Evolutionary conservation across 2,888 invertebrate genomes (phyloP).

Genomic region (Cinara cedri): DNA sequence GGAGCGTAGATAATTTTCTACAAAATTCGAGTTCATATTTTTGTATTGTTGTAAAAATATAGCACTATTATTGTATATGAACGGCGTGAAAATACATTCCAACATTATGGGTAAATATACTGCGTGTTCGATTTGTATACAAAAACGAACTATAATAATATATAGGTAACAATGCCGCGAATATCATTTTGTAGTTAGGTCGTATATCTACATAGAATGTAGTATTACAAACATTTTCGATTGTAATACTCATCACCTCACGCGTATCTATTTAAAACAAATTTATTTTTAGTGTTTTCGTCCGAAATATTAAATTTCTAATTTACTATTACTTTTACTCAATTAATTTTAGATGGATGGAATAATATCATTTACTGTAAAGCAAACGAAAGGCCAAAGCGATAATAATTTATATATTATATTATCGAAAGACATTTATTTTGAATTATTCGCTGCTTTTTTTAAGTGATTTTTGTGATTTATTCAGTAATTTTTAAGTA

Average conservation of each 20-base stretch:
- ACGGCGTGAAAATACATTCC: conserved; percentile 39
- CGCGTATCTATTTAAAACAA: not conserved
- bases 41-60: conserved; percentile 11
- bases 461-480: no score
- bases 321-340: no score
- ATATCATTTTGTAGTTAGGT: not conserved
- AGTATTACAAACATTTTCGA: not conserved
- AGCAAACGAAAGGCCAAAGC: no score
- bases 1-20: conserved; percentile 39
- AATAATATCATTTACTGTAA: no score
- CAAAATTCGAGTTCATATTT: conserved; percentile 17
- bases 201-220: not conserved
- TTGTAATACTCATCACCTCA: not conserved
- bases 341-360: no score
- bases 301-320: no score
- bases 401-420: no score
- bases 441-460: no score
- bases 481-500: no score
- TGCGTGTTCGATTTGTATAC: not conserved
- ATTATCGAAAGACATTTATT: no score
- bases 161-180: not conserved
- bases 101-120: conserved; percentile 21
- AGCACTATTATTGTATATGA: not conserved
- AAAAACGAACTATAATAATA: not conserved
- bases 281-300: no score